A percentile compares a stretch with the other conserved stretches of the same genome.
Conservation (phyloP, 2,888 invertebrate species). For the Smittia sp. region DNA sequence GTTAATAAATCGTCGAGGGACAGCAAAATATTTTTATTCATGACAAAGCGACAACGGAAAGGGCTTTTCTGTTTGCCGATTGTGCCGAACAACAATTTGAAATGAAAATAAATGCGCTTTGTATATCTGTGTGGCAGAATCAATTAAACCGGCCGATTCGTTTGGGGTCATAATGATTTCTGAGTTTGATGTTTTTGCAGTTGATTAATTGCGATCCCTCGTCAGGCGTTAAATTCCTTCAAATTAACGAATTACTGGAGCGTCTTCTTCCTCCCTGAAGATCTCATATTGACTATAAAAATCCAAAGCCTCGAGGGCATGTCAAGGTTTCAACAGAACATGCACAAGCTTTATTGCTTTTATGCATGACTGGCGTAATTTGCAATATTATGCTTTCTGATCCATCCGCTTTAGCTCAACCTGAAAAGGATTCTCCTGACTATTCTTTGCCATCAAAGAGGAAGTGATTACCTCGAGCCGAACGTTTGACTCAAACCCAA, state of each 20-base stretch:
- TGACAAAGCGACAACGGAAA: neutral
- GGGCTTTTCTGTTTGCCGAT: neutral
- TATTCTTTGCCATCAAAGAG: neutral
- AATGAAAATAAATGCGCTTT: slow-evolving; percentile 8
- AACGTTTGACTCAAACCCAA: neutral
- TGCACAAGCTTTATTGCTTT: slow-evolving; percentile 8
- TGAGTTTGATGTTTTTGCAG: slow-evolving; percentile 25
- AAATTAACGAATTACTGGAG: no score
- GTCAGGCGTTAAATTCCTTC: no score
- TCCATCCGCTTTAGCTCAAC: neutral
- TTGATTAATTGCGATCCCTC: slow-evolving; percentile 24
- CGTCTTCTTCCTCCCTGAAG: no score
- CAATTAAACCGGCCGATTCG: neutral
- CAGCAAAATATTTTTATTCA: slow-evolving; percentile 8
- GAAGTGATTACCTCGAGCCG: slow-evolving; percentile 30
- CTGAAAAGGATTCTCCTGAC: neutral
- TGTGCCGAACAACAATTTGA: neutral
- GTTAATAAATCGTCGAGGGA: neutral
- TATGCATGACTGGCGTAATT: slow-evolving; percentile 33
- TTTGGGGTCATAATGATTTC: neutral
- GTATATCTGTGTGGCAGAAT: slow-evolving; percentile 3
- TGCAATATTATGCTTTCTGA: slow-evolving; percentile 3
- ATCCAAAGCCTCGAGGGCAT: neutral
- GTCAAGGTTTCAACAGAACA: neutral
- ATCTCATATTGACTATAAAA: neutral